phyloP scores from a whole-genome alignment of 2,797 vertebrate species.

The Melopsittacus undulatus region DNA sequence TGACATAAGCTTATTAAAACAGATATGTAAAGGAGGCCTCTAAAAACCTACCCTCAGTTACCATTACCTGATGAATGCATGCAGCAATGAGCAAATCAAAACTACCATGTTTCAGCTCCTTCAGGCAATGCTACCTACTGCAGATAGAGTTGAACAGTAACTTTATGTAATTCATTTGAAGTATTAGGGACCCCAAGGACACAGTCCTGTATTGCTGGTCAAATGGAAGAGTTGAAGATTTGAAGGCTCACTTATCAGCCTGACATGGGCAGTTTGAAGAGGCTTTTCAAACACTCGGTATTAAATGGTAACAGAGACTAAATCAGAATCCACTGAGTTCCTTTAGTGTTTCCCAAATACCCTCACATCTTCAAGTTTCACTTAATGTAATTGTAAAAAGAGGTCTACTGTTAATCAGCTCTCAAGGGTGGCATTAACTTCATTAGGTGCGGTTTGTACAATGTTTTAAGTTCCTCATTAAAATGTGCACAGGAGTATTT shows the following conservation, averaged over 20 bases:
- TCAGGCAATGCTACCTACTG: not conserved
- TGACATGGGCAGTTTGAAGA: not conserved
- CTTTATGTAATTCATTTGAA: not conserved
- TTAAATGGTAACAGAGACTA: slow-evolving; percentile 31
- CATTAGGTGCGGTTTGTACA: slow-evolving; percentile 43
- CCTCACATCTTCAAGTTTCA: slow-evolving; percentile 48
- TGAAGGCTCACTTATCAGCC: not conserved
- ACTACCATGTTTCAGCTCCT: not conserved
- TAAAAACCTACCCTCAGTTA: not conserved
- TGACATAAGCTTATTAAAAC: not conserved
- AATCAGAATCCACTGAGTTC: slow-evolving; percentile 16
- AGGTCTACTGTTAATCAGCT: not conserved
- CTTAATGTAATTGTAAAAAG: slow-evolving; percentile 41
- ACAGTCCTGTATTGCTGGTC: not conserved
- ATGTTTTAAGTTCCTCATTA: slow-evolving; percentile 39
- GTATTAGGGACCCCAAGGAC: not conserved
- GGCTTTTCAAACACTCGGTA: slow-evolving; percentile 7
- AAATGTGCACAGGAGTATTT: not conserved
- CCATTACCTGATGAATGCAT: not conserved
- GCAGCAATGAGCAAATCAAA: not conserved
- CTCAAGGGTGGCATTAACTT: slow-evolving; percentile 22
- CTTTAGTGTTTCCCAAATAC: slow-evolving; percentile 35
- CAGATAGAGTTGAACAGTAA: not conserved
- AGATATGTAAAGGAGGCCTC: not conserved
- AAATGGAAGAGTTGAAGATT: not conserved